These are phyloP conservation scores for Litocranius walleri DNA, from an alignment of 2,113 vertebrate species.

Conservation along the genomic window DNA sequence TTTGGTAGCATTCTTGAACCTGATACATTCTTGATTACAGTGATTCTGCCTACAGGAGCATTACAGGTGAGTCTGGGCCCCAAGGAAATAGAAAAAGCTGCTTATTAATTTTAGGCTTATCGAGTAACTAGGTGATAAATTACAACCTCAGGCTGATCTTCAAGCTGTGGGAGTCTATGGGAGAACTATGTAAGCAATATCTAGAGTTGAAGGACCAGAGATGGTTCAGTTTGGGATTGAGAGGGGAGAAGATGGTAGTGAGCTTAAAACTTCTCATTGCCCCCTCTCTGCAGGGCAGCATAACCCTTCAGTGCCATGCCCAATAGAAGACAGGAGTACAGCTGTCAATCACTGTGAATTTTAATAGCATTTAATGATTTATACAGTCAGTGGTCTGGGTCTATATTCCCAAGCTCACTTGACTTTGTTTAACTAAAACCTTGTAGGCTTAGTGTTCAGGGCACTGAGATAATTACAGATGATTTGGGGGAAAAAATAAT, in stretches of 20 bases:
- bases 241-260: neutral
- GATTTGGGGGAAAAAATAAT: conserved; percentile 24
- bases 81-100: neutral
- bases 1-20: neutral
- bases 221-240: neutral
- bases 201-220: neutral
- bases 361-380: neutral
- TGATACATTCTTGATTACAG: neutral
- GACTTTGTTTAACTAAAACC: conserved; percentile 58
- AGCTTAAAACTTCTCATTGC: neutral
- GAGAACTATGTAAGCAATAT: neutral
- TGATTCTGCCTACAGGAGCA: neutral
- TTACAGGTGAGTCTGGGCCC: neutral
- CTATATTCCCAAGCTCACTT: conserved; percentile 19
- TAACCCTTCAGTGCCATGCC: neutral
- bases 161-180: neutral
- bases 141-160: neutral
- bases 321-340: neutral
- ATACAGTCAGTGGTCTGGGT: neutral
- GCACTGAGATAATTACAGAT: conserved; percentile 55
- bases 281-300: neutral
- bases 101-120: neutral
- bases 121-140: neutral
- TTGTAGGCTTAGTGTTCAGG: neutral
- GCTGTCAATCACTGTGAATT: neutral